Conservation (phyloP, 2,888 invertebrate genomes). For the Diplolepis rosae region DNA sequence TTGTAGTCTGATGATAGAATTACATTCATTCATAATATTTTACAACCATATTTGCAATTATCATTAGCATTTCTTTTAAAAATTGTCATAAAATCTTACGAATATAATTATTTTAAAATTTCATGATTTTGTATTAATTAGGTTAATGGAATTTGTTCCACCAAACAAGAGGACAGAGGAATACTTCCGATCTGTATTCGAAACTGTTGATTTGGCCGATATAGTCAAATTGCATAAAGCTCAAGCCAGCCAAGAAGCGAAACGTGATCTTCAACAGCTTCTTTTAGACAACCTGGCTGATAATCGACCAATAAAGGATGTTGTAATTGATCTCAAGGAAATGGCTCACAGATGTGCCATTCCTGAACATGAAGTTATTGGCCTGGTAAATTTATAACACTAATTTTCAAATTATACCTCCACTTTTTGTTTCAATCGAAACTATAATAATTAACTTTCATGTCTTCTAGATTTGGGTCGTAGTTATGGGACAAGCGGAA, state of each 20-base stretch:
- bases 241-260: slow-evolving; percentile 88
- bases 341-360: slow-evolving; percentile 88
- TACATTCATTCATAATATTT: too few species aligned
- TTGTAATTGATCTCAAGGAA: slow-evolving; percentile 89
- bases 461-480: slow-evolving; percentile 87
- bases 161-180: slow-evolving; percentile 94
- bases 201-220: slow-evolving; percentile 86
- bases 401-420: neutral
- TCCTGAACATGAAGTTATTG: slow-evolving; percentile 92
- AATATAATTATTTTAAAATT: too few species aligned
- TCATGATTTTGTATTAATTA: slow-evolving; percentile 63
- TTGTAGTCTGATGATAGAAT: too few species aligned
- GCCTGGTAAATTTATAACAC: slow-evolving; percentile 79
- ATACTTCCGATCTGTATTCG: slow-evolving; percentile 87
- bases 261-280: slow-evolving; percentile 83
- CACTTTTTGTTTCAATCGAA: neutral
- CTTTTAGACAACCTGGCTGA: slow-evolving; percentile 91
- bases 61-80: too few species aligned
- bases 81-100: too few species aligned
- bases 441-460: neutral
- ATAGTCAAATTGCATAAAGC: slow-evolving; percentile 88
- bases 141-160: slow-evolving; percentile 94
- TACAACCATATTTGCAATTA: too few species aligned
- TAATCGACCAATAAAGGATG: slow-evolving; percentile 89
- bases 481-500: slow-evolving; percentile 95